These are phyloP conservation scores for Folsomia manolachei DNA, from an alignment of 2,888 invertebrate genomes.

Conservation along the genomic window DNA sequence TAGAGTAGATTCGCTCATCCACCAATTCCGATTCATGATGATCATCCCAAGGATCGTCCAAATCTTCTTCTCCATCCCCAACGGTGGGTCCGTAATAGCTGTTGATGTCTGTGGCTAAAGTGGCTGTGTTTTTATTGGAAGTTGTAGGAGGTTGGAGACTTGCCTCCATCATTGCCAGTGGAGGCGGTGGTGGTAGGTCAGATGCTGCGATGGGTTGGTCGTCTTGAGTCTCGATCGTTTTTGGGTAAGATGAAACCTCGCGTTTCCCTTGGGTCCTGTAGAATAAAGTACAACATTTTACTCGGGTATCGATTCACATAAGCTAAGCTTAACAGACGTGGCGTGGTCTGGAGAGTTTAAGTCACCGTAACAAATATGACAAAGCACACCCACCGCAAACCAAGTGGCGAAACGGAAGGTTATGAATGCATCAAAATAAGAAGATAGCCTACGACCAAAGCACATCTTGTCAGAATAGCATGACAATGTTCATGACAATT, in stretches of 20 bases:
- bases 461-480: too few relatives aligned
- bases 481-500: too few relatives aligned
- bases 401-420: too few relatives aligned
- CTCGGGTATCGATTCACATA: background rate
- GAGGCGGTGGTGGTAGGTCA: background rate
- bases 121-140: constrained; percentile 1
- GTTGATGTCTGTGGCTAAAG: constrained; percentile 19
- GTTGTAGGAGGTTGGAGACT: background rate
- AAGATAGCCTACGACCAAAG: too few relatives aligned
- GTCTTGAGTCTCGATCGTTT: constrained; percentile 39
- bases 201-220: constrained; percentile 28
- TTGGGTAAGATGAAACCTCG: constrained; percentile 37
- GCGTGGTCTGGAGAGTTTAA: too few relatives aligned
- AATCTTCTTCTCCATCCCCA: constrained; percentile 26
- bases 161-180: background rate
- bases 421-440: too few relatives aligned
- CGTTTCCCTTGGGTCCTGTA: constrained; percentile 43
- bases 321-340: background rate
- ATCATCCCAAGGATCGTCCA: constrained; percentile 44
- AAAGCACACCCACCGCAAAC: too few relatives aligned
- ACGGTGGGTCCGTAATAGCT: constrained; percentile 27
- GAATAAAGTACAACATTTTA: constrained; percentile 5
- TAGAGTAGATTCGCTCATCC: constrained; percentile 23
- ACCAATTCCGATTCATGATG: constrained; percentile 33
- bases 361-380: too few relatives aligned